These are phyloP conservation scores for Lepisosteus osseus DNA, from an alignment of 2,113 vertebrate genomes.

Conservation along the genomic window DNA sequence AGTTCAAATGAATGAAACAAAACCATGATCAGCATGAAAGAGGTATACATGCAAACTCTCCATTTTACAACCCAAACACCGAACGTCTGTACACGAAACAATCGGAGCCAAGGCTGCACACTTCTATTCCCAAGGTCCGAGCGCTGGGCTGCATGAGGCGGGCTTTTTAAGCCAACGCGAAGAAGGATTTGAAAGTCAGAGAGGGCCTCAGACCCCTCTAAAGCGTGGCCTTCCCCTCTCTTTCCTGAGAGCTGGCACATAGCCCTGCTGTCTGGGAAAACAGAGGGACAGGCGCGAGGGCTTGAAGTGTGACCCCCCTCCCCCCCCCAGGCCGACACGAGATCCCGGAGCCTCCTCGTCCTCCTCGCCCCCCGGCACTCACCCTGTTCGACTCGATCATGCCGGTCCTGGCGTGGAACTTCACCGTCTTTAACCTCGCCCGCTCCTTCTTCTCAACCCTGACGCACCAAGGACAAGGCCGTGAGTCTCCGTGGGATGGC, in stretches of 20 bases:
- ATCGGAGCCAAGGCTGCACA: no score
- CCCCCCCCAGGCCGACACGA: no score
- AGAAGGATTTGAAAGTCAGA: neutral
- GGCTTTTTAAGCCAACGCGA: neutral
- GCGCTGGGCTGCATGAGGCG: no score
- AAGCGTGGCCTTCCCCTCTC: neutral
- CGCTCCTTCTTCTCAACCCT: constrained; percentile 93
- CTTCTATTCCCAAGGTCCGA: no score
- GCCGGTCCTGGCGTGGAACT: constrained; percentile 95
- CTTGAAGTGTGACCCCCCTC: constrained; percentile 45
- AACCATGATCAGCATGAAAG: neutral
- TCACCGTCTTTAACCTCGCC: constrained; percentile 96
- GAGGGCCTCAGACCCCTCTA: neutral
- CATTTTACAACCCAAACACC: no score
- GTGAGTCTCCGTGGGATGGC: no score
- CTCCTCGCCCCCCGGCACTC: constrained; percentile 57
- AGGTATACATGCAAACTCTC: neutral
- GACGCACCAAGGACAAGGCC: constrained; percentile 5
- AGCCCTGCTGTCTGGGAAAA: neutral
- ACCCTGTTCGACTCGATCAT: constrained; percentile 98
- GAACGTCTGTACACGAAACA: no score
- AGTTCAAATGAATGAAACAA: neutral
- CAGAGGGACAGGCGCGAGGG: neutral
- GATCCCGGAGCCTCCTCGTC: constrained; percentile 17
- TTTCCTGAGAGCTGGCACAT: neutral